phyloP scores from a whole-genome alignment of 2,888 invertebrate genomes.

The Buathra laborator region DNA sequence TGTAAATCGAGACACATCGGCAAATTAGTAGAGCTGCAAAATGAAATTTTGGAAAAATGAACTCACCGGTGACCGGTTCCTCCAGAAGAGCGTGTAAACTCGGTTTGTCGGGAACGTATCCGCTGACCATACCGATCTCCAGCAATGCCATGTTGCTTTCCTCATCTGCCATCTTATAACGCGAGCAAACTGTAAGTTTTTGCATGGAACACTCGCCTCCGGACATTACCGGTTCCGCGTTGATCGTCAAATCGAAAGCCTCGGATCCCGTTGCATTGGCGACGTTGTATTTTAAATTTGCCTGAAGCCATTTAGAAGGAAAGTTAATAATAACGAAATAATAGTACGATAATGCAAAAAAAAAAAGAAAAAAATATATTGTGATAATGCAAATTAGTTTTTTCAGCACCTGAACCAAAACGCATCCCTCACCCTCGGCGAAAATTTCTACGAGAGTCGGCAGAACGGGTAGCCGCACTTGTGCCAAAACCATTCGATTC shows the following conservation, averaged over 20 bases:
- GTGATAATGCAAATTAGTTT: no score
- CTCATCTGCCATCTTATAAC: conserved; percentile 84
- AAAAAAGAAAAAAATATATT: no score
- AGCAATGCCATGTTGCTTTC: conserved; percentile 87
- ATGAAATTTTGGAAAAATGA: background rate
- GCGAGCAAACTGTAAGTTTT: conserved; percentile 81
- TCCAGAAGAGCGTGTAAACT: conserved; percentile 87
- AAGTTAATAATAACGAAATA: background rate
- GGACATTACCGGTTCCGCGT: conserved; percentile 83
- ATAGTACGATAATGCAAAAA: no score
- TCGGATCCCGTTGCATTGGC: conserved; percentile 85
- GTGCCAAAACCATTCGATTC: conserved; percentile 86
- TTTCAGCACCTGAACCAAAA: conserved; percentile 86
- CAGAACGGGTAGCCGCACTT: conserved; percentile 83
- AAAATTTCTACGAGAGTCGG: conserved; percentile 85
- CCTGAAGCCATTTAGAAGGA: conserved; percentile 77
- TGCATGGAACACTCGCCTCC: conserved; percentile 86
- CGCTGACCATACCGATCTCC: conserved; percentile 88
- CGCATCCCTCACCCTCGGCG: conserved; percentile 87
- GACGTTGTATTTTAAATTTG: conserved; percentile 86
- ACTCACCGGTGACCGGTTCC: conserved; percentile 84
- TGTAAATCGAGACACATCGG: conserved; percentile 67
- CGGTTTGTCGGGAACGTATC: conserved; percentile 88
- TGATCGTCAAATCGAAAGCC: conserved; percentile 86
- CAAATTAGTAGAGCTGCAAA: no score